Base-by-base conservation (phyloP, 2,888 invertebrate genomes). In the Pocota personata region DNA sequence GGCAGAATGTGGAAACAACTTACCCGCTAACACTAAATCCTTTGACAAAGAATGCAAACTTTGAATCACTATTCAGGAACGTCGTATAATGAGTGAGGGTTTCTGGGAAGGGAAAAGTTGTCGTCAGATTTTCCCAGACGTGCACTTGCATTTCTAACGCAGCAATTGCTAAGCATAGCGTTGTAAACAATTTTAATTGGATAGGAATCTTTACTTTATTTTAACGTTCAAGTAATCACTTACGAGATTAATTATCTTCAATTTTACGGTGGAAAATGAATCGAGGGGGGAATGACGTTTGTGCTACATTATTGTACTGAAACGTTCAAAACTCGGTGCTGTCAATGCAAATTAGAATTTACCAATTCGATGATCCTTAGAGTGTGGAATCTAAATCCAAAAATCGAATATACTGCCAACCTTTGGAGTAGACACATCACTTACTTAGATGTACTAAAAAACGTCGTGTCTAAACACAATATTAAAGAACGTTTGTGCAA, bases 181-280 rank as follows among this genome's bases (percentile, higher is more conserved):
- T n/a, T n/a, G n/a, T n/a, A 55, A 69, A 27, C 40, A 12, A 24
- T 24, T 58, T 72, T 72, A 79, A 72, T 79, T 79, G 48, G 50
- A 58, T 79, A 72, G 8, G 21, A 50, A 14, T 64, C 24, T 57
- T 40, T 48, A 5, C n/a, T 64, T 55, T 40, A 66, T 27, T 48
- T 43, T 64, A 50, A 40, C 12, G 62, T 10, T 40, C 14, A 43
- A 55, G 52, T 43, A 64, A 64, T 73, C 52, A 75, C 43, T 62
- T 75, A 55, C 30, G 24, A 30, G 10, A 62, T 37, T 72, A 50
- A 40, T 72, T 50, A 30, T 50, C 32, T 71, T 58, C 35, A 37
- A 16, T 58, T 58, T 72, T 7, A 14, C 10, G 21, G 50, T 48
- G 46, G 21, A 6, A 55, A 21, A 21, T 21, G 5, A 43, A 5